Evolutionary conservation across 2,888 invertebrate species (phyloP), one percentile per base, ranked within the genome.

Genomic region (Lasioglossum oenotherae): DNA sequence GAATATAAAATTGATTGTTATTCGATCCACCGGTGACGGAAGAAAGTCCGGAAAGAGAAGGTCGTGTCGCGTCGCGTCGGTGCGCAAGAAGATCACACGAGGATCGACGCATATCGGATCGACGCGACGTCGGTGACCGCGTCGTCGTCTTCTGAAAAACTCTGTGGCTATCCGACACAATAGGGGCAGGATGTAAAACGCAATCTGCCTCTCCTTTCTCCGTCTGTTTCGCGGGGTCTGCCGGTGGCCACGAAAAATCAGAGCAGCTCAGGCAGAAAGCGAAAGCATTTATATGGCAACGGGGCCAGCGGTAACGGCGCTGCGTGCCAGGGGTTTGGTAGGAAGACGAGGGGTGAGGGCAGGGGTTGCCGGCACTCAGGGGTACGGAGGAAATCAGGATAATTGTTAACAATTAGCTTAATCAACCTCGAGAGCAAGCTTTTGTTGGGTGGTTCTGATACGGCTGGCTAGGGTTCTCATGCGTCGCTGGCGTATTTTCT

Each of bases 401-500:
- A 95, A 95, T 95, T 95, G 95, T 94, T 95, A 95, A 94, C 94
- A 95, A 95, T 95, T 94, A 95, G 93, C 94, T 94, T 94, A 94
- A 95, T 95, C 94, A 95, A 94, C 93, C 93, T 94, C 91, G 94
- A 95, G 94, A 93, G 93, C 92, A 90, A 92, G 94, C 94, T 94
- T 94, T 95, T 93, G 94, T 94, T 93, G 91, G 90, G 83, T 85
- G 81, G 89, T 86, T 91, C 92, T 89, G 92, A 92, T 92, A 91
- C 90, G 84, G 80, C 87, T 73, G 83, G 71, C 80, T 82, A 84
- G 86, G 90, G 91, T 93, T 92, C 91, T 92, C 92, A 89, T 93
- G 87, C 88, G 85, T 82, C 67, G 53, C 74, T 49, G 60, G 69
- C 72, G 79, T 79, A 76, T 78, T 89, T 85, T 81, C 80, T 81